Base-by-base conservation (phyloP, 2,888 invertebrate genomes). In the Hyppa rectilinea region DNA sequence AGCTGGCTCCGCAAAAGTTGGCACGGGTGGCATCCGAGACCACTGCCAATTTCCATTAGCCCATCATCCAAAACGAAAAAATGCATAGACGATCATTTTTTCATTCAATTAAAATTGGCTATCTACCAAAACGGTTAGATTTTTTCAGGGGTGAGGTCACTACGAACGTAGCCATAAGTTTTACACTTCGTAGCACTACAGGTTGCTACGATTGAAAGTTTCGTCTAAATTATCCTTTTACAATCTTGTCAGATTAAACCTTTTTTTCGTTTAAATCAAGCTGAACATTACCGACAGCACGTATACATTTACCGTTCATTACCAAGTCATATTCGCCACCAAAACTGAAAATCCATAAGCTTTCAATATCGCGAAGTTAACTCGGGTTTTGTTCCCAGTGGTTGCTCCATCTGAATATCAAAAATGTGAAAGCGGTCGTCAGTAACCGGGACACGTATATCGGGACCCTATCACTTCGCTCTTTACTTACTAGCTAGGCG, bases 41-140 rank as follows among this genome's bases (percentile, higher is more conserved):
- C 94, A 94, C 91, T 96, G 95, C 96, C 96, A 96, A 95, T 96
- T 95, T 95, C 95, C 96, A 95, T 95, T 95, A 95, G 92, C 95
- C 93, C 94, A 95, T 96, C 95, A 95, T 93, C 93, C 95, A 95
- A 95, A 95, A 94, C 94, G 95, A 95, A 96, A 95, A 96, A 95
- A 93, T 92, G 95, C 94, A 95, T 93, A 94, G 94, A 94, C 94
- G 93, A 95, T 94, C 93, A 94, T 94, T 95, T 96, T 96, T 96
- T 95, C 92, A 95, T 95, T 96, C 95, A 95, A 96, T 95, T 96
- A 95, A 95, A 94, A 95, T 95, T 95, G 95, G 95, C 95, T 84
- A 86, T 90, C 89, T 89, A 95, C 93, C 93, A 93, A 92, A 92
- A 90, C 89, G 90, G 87, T 87, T 87, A 83, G 88, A 87, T 85